Conservation (phyloP, 2,888 invertebrate species). For the Agriopis marginaria region DNA sequence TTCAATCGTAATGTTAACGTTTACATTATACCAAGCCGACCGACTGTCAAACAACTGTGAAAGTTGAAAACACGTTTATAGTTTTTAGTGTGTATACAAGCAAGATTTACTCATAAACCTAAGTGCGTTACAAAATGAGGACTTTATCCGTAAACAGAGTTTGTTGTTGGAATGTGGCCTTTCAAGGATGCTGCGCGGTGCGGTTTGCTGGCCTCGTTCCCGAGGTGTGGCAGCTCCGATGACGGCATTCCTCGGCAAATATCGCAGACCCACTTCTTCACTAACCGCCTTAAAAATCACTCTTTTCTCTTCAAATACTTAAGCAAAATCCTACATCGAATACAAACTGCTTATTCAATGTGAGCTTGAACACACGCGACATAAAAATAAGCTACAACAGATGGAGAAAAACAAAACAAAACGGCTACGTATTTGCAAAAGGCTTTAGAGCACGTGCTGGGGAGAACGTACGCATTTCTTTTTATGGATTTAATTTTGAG, state of each 20-base stretch:
- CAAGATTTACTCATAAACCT: neutral
- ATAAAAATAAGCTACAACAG: conserved; percentile 18
- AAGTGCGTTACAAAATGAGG: conserved; percentile 64
- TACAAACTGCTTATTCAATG: conserved; percentile 38
- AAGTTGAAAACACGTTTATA: neutral
- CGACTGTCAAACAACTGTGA: too few species aligned
- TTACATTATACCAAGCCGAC: conserved; percentile 1
- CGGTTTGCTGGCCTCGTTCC: conserved; percentile 64
- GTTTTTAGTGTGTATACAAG: neutral
- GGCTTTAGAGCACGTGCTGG: conserved; percentile 37
- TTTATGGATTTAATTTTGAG: conserved; percentile 32
- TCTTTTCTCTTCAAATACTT: conserved; percentile 40
- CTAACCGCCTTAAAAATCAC: conserved; percentile 47
- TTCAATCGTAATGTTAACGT: conserved; percentile 49
- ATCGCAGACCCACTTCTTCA: conserved; percentile 54
- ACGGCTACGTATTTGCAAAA: conserved; percentile 22
- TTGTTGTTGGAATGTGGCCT: conserved; percentile 80
- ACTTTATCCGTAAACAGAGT: conserved; percentile 78
- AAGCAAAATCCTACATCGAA: conserved; percentile 29
- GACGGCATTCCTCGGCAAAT: conserved; percentile 75
- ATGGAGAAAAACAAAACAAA: conserved; percentile 35
- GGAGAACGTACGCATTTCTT: conserved; percentile 38
- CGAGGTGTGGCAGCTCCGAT: conserved; percentile 70
- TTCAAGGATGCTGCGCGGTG: conserved; percentile 79
- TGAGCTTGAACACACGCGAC: conserved; percentile 25